Evolutionary conservation across 1,140 invertebrate genomes (phyloP), one percentile per base, ranked within the genome.

Genomic region (Elysia chlorotica): DNA sequence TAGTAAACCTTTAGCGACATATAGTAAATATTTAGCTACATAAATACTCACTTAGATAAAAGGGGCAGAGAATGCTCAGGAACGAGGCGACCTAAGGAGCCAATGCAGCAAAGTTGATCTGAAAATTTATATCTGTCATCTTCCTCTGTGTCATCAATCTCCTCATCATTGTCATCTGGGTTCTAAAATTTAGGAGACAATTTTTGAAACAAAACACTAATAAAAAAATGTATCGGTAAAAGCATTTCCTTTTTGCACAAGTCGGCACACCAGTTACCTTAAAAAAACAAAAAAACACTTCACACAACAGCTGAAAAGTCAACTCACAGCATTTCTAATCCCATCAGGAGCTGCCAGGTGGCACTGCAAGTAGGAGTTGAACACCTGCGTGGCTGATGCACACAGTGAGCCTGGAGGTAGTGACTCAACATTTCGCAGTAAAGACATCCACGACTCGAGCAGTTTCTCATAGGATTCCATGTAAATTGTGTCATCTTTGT

Each of bases 281-380:
- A 48, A 14, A 63, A 63, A 33, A 63, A 30, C 3, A 63, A 63
- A 63, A 63, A 63, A 63, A 30, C 23, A 10, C 6, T 30, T 33
- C 61, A n/a, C n/a, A 48, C 41, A 48, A 14, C n/a, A 48, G n/a
- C n/a, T 48, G n/a, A n/a, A n/a, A n/a, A 48, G n/a, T 48, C n/a
- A 78, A 80, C 75, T 73, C 79, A 90, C 88, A 54, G 87, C 89
- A 78, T 83, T 83, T 71, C 93, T 90, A 59, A 89, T 91, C 14
- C 95, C 95, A 84, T 95, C 93, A 0, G 94, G 95, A 19, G 93
- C 91, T 36, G 92, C 91, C 63, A 96, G 87, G 87, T 95, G 92
- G 79, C 91, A 93, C 78, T 93, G 91, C n/a, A 96, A 80, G 83
- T 95, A 96, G 14, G 91, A 92, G 81, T 94, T 93, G 84, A 96